phyloP scores from a whole-genome alignment of 2,113 vertebrate species.

The Zosterops pallidus region DNA sequence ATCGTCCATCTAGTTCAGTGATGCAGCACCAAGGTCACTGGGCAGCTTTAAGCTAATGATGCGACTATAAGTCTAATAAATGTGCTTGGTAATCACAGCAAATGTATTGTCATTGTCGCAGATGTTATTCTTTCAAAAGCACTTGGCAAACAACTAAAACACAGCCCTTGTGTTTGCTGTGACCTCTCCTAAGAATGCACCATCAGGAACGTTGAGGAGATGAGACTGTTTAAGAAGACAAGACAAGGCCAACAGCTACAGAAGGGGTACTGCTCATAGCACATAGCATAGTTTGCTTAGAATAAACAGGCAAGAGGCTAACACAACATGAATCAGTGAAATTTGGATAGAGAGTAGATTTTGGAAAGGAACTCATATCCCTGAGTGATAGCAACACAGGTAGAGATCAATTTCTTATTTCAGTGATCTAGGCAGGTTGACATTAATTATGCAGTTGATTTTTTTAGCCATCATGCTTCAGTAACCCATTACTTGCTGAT shows the following conservation, averaged over 20 bases:
- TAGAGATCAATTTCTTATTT: background rate
- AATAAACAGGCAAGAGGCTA: background rate
- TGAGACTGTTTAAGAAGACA: background rate
- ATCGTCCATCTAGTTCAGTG: conserved; percentile 4
- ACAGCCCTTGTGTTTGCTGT: background rate
- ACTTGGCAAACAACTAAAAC: conserved; percentile 6
- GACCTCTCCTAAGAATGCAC: background rate
- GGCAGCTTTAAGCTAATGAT: conserved; percentile 18
- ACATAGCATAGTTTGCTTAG: background rate
- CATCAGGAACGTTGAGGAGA: background rate
- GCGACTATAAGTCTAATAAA: conserved; percentile 43
- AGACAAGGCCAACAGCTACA: background rate
- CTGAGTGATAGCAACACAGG: background rate
- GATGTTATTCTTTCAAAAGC: conserved; percentile 25
- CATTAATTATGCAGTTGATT: background rate
- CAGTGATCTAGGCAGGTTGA: background rate
- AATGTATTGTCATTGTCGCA: background rate
- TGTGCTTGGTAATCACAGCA: conserved; percentile 38
- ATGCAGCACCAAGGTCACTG: conserved; percentile 39
- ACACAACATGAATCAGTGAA: background rate
- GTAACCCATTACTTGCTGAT: background rate
- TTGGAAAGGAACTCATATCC: background rate
- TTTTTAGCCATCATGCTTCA: background rate
- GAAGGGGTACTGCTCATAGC: background rate
- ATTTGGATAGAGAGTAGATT: background rate